Conservation (phyloP, 2,888 invertebrate genomes). For the Acanthosepion pharaonis region DNA sequence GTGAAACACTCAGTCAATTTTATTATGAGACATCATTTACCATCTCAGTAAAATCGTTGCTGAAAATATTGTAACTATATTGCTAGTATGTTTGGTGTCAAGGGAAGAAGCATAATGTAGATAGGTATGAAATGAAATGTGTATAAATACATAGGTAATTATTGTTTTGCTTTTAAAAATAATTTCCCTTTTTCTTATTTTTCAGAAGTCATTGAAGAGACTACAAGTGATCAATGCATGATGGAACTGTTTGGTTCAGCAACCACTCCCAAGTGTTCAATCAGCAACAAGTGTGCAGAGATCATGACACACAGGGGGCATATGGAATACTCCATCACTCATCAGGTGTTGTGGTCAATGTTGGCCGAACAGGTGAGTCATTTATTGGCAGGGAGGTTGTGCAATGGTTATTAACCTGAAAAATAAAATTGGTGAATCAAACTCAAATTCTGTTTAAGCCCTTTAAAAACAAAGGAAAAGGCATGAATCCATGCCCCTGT, state of each 20-base stretch:
- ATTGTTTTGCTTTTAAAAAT: background rate
- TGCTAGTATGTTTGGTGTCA: too few relatives aligned
- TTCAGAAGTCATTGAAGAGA: constrained; percentile 56
- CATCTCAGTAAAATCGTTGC: too few relatives aligned
- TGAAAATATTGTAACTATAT: too few relatives aligned
- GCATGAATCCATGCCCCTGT: too few relatives aligned
- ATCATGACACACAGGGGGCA: constrained; percentile 64
- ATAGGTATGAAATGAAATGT: too few relatives aligned
- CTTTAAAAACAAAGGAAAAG: too few relatives aligned
- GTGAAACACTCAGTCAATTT: too few relatives aligned
- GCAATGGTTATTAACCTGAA: background rate
- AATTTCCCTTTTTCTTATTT: background rate
- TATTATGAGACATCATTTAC: too few relatives aligned
- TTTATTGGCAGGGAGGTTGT: background rate
- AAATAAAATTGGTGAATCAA: too few relatives aligned
- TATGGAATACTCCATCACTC: constrained; percentile 66
- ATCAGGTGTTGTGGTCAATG: constrained; percentile 67
- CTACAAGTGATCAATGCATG: constrained; percentile 66
- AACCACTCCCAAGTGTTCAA: constrained; percentile 57
- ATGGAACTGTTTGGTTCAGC: constrained; percentile 61
- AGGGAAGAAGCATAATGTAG: too few relatives aligned
- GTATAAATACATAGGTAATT: background rate
- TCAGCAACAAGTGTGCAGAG: constrained; percentile 59
- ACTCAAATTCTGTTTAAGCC: too few relatives aligned
- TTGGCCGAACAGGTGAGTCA: constrained; percentile 64